phyloP scores from a whole-genome alignment of 2,888 invertebrate genomes.

The Xanthorhoe designata region DNA sequence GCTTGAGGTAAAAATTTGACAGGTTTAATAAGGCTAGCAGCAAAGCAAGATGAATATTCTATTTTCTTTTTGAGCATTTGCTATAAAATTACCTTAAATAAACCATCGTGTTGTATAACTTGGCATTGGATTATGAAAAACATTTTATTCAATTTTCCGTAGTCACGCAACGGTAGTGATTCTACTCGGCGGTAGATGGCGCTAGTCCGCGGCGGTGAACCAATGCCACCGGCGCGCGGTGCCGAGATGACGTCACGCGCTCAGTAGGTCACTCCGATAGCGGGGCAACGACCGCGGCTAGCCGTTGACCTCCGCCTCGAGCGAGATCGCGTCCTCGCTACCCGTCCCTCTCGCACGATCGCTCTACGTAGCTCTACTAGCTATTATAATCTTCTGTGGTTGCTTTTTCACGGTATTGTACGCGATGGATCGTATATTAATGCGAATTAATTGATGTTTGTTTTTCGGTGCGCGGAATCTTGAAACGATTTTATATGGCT shows the following conservation, averaged over 20 bases:
- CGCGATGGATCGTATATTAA: conserved; percentile 64
- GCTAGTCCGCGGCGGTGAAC: conserved; percentile 65
- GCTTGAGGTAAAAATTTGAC: no score
- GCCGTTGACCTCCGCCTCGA: conserved; percentile 85
- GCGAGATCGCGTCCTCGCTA: conserved; percentile 79
- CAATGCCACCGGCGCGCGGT: conserved; percentile 75
- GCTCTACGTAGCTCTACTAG: conserved; percentile 40
- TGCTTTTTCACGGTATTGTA: conserved; percentile 70
- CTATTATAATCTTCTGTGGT: conserved; percentile 28
- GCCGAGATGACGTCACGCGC: conserved; percentile 84
- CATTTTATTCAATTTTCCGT: conserved; percentile 46
- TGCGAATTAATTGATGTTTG: conserved; percentile 59
- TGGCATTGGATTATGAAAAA: conserved; percentile 27
- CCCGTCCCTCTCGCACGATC: conserved; percentile 70
- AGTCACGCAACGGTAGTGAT: conserved; percentile 43
- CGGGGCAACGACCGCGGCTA: conserved; percentile 86
- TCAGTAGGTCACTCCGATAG: conserved; percentile 86
- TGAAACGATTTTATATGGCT: conserved; percentile 26
- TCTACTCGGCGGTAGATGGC: conserved; percentile 80
- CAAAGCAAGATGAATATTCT: no score
- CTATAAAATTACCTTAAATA: conserved; percentile 4
- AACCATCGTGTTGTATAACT: neutral
- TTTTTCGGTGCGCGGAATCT: conserved; percentile 51
- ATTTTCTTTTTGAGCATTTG: neutral
- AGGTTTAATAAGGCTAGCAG: no score